Evolutionary conservation across 2,888 invertebrate species (phyloP).

Genomic region (Amphimallon solstitiale): DNA sequence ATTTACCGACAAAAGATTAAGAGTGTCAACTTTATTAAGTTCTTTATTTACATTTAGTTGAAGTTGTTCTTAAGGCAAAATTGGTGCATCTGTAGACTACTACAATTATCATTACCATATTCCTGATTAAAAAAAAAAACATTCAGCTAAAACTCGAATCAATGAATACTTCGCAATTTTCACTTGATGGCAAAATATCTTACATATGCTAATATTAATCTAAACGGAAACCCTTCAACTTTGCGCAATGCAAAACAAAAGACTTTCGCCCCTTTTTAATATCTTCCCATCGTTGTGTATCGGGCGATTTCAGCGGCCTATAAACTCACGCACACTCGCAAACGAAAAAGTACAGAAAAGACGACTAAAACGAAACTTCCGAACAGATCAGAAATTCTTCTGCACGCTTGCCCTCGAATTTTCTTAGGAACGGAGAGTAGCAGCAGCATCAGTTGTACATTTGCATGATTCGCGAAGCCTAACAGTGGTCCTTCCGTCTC

Average conservation of each 20-base stretch:
- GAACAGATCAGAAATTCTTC: constrained; percentile 30
- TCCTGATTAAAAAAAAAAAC: too few relatives aligned
- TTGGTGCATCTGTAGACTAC: too few relatives aligned
- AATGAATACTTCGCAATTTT: too few relatives aligned
- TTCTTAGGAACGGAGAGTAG: constrained; percentile 3
- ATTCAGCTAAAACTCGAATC: too few relatives aligned
- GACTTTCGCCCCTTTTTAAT: constrained; percentile 16
- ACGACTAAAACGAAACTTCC: constrained; percentile 13
- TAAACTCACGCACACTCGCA: not conserved
- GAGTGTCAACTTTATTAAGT: too few relatives aligned
- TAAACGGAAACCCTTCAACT: too few relatives aligned
- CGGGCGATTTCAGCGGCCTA: not conserved
- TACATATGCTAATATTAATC: too few relatives aligned
- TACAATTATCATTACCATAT: too few relatives aligned
- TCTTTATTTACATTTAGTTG: too few relatives aligned
- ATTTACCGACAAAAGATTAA: too few relatives aligned
- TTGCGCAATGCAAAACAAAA: not conserved
- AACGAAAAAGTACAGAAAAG: not conserved
- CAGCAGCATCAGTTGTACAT: constrained; percentile 15
- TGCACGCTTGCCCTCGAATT: constrained; percentile 30
- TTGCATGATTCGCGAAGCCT: constrained; percentile 24
- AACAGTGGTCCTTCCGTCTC: constrained; percentile 2
- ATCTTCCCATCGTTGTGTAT: not conserved
- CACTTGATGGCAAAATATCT: too few relatives aligned
- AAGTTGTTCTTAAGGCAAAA: too few relatives aligned